Conservation (phyloP, 2,888 invertebrate genomes). For the Callimorpha dominula region DNA sequence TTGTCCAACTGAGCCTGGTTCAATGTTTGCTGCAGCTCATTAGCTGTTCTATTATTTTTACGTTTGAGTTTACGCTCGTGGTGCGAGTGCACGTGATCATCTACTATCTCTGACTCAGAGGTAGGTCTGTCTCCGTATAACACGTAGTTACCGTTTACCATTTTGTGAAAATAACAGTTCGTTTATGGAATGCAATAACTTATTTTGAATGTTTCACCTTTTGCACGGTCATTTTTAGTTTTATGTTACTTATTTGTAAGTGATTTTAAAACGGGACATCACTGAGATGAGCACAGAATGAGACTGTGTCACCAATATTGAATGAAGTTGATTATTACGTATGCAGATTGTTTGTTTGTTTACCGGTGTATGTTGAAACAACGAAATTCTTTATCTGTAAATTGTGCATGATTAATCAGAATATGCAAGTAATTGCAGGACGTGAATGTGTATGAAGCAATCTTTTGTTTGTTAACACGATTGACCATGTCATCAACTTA, state of each 20-base stretch:
- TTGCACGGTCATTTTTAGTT: constrained; percentile 58
- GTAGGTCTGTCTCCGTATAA: constrained; percentile 79
- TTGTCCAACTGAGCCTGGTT: constrained; percentile 77
- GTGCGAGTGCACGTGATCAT: constrained; percentile 77
- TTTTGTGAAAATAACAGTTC: constrained; percentile 58
- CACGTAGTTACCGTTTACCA: constrained; percentile 84
- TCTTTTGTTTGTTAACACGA: constrained; percentile 46
- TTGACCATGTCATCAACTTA: background rate
- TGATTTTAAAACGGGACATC: constrained; percentile 26
- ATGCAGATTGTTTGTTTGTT: constrained; percentile 80
- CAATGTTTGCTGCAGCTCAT: constrained; percentile 74
- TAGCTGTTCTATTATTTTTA: constrained; percentile 71
- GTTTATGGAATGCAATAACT: constrained; percentile 31
- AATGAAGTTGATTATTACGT: constrained; percentile 61
- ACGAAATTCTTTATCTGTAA: constrained; percentile 71
- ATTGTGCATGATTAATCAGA: constrained; percentile 66
- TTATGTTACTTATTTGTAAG: constrained; percentile 44
- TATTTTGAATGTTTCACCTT: constrained; percentile 47
- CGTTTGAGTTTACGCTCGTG: constrained; percentile 73
- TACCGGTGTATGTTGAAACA: constrained; percentile 59
- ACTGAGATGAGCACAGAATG: constrained; percentile 15
- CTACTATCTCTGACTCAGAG: constrained; percentile 79
- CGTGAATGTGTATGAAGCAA: constrained; percentile 23
- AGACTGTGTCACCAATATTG: constrained; percentile 52
- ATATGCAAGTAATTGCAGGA: constrained; percentile 48